Percentiles rank a stretch among this genome's conserved stretches.
These are phyloP conservation scores for Neosalanx taihuensis DNA, from an alignment of 2,797 vertebrate species.

Conservation along the genomic window DNA sequence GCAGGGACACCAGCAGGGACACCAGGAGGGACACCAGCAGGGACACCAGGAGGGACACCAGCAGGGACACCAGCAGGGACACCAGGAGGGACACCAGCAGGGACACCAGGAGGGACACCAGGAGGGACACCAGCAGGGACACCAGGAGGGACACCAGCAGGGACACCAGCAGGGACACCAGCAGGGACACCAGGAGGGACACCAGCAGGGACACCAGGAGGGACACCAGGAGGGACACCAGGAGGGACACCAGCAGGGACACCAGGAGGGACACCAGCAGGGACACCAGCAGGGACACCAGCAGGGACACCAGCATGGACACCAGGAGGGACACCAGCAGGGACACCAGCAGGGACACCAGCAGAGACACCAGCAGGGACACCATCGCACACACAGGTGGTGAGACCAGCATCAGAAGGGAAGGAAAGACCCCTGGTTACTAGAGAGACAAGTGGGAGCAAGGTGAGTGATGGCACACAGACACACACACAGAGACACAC, in stretches of 20 bases:
- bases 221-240: background rate
- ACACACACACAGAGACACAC: background rate
- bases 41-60: background rate
- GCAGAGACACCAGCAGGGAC: background rate
- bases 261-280: background rate
- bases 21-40: too few relatives aligned
- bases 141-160: background rate
- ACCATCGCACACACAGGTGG: background rate
- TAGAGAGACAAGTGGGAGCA: slow-evolving; percentile 39
- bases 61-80: background rate
- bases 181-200: too few relatives aligned
- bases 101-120: background rate
- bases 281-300: background rate
- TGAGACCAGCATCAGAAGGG: slow-evolving; percentile 13
- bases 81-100: background rate
- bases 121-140: background rate
- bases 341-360: background rate
- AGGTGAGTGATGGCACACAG: slow-evolving; percentile 45
- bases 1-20: background rate
- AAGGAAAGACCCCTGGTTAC: slow-evolving; percentile 11
- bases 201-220: background rate
- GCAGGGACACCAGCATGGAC: background rate
- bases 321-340: too few relatives aligned
- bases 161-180: background rate
- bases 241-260: background rate